Evolutionary conservation across 2,888 invertebrate genomes (phyloP).

Genomic region (Opisthograptis luteolata): DNA sequence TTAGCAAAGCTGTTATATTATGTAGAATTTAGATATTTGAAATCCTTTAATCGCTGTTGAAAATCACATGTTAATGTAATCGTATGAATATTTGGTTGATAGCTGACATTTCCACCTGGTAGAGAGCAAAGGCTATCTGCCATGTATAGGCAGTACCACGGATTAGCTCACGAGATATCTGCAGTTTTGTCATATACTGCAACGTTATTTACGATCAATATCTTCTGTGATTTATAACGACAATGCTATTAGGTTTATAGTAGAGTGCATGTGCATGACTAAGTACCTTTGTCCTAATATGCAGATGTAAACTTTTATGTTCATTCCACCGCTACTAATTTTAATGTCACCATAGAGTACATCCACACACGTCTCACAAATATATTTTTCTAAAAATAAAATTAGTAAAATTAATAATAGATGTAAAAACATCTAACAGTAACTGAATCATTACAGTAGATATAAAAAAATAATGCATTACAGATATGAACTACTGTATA

Average conservation of each 20-base stretch:
- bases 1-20: not conserved
- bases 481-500: too few species aligned
- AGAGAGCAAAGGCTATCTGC: slow-evolving; percentile 61
- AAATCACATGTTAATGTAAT: slow-evolving; percentile 37
- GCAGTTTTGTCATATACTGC: slow-evolving; percentile 72
- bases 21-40: not conserved
- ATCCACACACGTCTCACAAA: slow-evolving; percentile 23
- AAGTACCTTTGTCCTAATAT: slow-evolving; percentile 50
- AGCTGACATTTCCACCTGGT: slow-evolving; percentile 59
- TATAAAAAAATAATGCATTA: too few species aligned
- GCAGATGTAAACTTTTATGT: slow-evolving; percentile 29
- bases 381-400: too few species aligned
- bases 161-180: slow-evolving; percentile 23
- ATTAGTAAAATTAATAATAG: too few species aligned
- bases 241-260: slow-evolving; percentile 64
- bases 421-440: too few species aligned
- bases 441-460: too few species aligned
- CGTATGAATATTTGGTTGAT: slow-evolving; percentile 54
- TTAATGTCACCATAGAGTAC: slow-evolving; percentile 33
- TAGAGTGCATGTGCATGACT: slow-evolving; percentile 48
- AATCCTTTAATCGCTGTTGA: not conserved
- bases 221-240: slow-evolving; percentile 69
- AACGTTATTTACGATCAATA: slow-evolving; percentile 75
- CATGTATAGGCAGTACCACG: slow-evolving; percentile 44
- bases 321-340: slow-evolving; percentile 25